A percentile compares a stretch with the other conserved stretches of the same genome.
These are phyloP conservation scores for Pristionchus fissidentatus DNA, from an alignment of 2,888 invertebrate species.

Conservation along the genomic window DNA sequence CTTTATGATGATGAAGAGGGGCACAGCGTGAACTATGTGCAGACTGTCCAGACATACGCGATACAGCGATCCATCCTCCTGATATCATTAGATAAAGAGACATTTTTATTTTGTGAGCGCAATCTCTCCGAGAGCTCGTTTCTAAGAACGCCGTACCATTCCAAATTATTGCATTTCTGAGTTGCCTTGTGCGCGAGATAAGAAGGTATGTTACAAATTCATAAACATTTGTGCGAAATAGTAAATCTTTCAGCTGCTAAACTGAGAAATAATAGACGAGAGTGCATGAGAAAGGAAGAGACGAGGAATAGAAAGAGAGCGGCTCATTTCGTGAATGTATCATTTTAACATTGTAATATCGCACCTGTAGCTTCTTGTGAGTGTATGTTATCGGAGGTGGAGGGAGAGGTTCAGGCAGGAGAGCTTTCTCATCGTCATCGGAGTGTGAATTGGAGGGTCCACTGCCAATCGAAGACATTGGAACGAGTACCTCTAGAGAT, in stretches of 20 bases:
- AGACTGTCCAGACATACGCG: constrained; percentile 10
- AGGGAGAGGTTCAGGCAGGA: not conserved
- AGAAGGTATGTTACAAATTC: not conserved
- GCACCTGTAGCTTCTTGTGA: constrained; percentile 13
- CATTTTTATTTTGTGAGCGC: too few species aligned
- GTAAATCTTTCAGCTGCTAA: not conserved
- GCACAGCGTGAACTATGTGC: constrained; percentile 9
- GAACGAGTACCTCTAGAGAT: too few species aligned
- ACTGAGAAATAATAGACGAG: too few species aligned
- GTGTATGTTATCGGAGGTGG: constrained; percentile 11
- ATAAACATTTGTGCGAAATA: too few species aligned
- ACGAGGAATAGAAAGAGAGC: not conserved
- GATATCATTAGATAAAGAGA: too few species aligned
- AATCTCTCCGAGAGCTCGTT: too few species aligned
- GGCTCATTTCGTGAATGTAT: too few species aligned
- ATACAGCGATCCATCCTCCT: constrained; percentile 32
- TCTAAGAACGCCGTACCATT: too few species aligned
- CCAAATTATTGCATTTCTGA: too few species aligned
- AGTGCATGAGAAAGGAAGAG: not conserved
- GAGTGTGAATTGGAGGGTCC: not conserved
- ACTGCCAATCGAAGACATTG: constrained; percentile 2
- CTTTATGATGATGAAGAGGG: constrained; percentile 22
- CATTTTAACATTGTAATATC: too few species aligned
- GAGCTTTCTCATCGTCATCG: not conserved
- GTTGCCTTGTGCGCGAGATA: not conserved